A percentile compares a stretch with the other conserved stretches of the same genome.
phyloP scores from a whole-genome alignment of 2,797 vertebrate genomes.

The Myioborus miniatus region DNA sequence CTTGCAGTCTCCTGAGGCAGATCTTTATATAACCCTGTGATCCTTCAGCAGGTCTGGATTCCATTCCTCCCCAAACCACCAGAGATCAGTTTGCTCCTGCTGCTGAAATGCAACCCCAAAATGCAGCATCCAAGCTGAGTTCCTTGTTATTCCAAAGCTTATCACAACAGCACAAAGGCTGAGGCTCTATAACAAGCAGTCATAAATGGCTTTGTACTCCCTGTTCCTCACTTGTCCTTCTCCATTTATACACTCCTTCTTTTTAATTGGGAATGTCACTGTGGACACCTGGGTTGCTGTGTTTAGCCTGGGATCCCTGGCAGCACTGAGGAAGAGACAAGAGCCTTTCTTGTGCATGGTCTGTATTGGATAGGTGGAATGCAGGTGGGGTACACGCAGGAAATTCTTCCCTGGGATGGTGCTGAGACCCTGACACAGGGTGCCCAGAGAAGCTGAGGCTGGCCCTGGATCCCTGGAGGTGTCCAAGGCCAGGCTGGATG shows the following conservation, averaged over 20 bases:
- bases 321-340: not conserved
- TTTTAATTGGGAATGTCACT: not conserved
- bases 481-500: fast-evolving
- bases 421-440: fast-evolving
- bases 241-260: not conserved
- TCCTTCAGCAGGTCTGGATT: not conserved
- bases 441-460: not conserved
- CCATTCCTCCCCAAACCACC: not conserved
- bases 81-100: not conserved
- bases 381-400: not conserved
- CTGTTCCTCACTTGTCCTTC: not conserved
- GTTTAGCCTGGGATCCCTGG: not conserved
- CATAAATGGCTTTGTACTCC: not conserved
- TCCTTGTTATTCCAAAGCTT: not conserved
- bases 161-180: not conserved
- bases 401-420: not conserved
- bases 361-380: not conserved
- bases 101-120: not conserved
- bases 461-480: not conserved
- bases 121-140: not conserved
- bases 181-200: not conserved
- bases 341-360: not conserved
- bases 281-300: not conserved
- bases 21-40: not conserved
- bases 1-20: not conserved